These are phyloP conservation scores for Drosophila sordidapex DNA, from an alignment of 2,888 invertebrate species.

Conservation along the genomic window DNA sequence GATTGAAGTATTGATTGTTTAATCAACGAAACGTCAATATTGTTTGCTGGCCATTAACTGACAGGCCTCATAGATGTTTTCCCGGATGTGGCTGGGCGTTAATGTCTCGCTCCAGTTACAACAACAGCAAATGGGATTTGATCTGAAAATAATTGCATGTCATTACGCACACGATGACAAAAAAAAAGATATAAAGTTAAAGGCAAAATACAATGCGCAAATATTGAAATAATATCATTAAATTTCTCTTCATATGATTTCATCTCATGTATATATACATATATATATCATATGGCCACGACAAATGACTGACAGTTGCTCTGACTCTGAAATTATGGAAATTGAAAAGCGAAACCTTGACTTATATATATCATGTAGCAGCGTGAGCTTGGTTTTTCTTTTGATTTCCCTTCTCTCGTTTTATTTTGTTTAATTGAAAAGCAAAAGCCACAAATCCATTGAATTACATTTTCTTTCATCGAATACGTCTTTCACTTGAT, in stretches of 20 bases:
- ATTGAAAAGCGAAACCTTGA: conserved; percentile 51
- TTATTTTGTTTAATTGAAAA: conserved; percentile 58
- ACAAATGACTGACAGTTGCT: conserved; percentile 37
- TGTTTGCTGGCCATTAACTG: conserved; percentile 58
- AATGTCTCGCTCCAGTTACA: conserved; percentile 62
- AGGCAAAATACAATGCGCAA: conserved; percentile 34
- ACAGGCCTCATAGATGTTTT: conserved; percentile 59
- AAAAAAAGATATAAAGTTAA: conserved; percentile 23
- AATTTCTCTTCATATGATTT: conserved; percentile 48
- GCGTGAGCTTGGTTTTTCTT: conserved; percentile 9
- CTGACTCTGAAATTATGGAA: conserved; percentile 25
- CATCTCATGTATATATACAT: conserved; percentile 18
- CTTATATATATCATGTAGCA: conserved; percentile 8
- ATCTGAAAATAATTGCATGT: conserved; percentile 76
- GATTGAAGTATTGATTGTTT: conserved; percentile 73
- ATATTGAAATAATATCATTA: conserved; percentile 66
- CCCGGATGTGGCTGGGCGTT: conserved; percentile 47
- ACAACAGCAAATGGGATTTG: conserved; percentile 72
- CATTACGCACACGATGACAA: conserved; percentile 45
- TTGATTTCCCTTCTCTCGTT: conserved; percentile 34
- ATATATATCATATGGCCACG: conserved; percentile 7
- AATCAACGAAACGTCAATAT: conserved; percentile 63
- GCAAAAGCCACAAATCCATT: conserved; percentile 52
- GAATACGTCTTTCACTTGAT: conserved; percentile 21
- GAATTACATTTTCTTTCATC: conserved; percentile 45